Percentiles rank a stretch among this genome's conserved stretches.
Evolutionary conservation across 2,888 invertebrate genomes (phyloP).

Genomic region (Cephalotes varians): DNA sequence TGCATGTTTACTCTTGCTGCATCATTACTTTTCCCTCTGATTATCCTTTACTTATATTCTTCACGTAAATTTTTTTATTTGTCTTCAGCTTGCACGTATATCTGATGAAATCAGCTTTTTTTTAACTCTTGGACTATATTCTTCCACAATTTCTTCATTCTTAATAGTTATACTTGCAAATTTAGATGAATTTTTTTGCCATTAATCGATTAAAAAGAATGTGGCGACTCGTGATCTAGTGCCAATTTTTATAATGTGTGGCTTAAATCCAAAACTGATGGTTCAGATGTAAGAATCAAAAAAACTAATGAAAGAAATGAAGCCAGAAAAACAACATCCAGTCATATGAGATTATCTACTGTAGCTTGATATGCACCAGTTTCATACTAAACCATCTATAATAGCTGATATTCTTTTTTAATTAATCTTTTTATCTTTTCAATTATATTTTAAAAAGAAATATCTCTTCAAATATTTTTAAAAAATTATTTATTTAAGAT

Average conservation of each 20-base stretch:
- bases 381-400: not conserved
- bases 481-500: too few species aligned
- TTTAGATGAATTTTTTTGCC: not conserved
- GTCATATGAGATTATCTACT: not conserved
- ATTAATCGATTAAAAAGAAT: not conserved
- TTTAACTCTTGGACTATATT: not conserved
- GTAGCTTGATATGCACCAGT: not conserved
- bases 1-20: not conserved
- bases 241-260: not conserved
- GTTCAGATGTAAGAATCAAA: too few species aligned
- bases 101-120: not conserved
- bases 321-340: not conserved
- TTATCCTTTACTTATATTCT: slow-evolving; percentile 3
- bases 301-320: too few species aligned
- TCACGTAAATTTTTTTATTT: slow-evolving; percentile 16
- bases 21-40: not conserved
- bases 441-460: too few species aligned
- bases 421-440: too few species aligned
- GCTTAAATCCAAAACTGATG: not conserved
- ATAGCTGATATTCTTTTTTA: too few species aligned
- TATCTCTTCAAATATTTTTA: too few species aligned
- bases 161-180: not conserved
- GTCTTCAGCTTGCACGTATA: not conserved
- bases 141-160: not conserved
- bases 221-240: not conserved